These are phyloP conservation scores for Sphaerodactylus townsendi DNA, from an alignment of 2,113 vertebrate species.

Conservation along the genomic window DNA sequence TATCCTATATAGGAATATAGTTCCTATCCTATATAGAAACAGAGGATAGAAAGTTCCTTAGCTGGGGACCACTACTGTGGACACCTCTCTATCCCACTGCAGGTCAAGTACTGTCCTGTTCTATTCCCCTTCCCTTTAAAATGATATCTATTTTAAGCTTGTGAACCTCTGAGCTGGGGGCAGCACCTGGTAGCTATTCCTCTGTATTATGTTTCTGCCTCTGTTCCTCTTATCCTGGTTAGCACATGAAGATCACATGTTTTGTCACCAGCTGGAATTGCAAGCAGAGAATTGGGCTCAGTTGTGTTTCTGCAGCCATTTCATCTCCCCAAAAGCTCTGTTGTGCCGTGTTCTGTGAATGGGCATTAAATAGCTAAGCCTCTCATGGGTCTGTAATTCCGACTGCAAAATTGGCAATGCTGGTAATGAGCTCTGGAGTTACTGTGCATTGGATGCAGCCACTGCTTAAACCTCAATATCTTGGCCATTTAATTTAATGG, in stretches of 20 bases:
- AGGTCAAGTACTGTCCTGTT: not conserved
- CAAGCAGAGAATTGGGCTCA: not conserved
- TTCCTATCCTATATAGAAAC: too few relatives aligned
- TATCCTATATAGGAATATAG: too few relatives aligned
- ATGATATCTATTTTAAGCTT: too few relatives aligned
- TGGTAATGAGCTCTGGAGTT: conserved; percentile 58
- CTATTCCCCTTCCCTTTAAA: not conserved
- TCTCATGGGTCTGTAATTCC: conserved; percentile 19
- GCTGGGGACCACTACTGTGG: not conserved
- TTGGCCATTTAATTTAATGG: conserved; percentile 70
- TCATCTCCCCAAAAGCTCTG: not conserved
- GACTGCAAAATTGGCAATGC: conserved; percentile 3
- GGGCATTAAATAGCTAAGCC: accelerated
- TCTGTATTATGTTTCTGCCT: not conserved
- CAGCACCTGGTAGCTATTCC: not conserved
- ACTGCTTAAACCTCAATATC: conserved; percentile 67
- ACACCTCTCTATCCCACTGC: not conserved
- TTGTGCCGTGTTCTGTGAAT: not conserved
- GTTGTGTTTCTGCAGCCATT: conserved; percentile 13
- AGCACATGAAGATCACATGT: not conserved
- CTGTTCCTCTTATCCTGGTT: not conserved
- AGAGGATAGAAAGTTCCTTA: not conserved
- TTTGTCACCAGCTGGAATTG: not conserved
- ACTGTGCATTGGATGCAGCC: conserved; percentile 60
- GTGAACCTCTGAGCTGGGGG: not conserved